These are phyloP conservation scores for Felis catus DNA, from an alignment of 2,113 vertebrate species.

Conservation along the genomic window F.catus_Fca126_mat1.0 CM031411.1:85571001-85571500, in stretches of 20 bases:
- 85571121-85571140: background rate
- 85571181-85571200: background rate
- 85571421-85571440: background rate
- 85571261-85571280: background rate
- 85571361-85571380: background rate
- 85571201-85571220: background rate
- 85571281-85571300: background rate
- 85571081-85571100: background rate
- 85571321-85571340: background rate
- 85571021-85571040: background rate
- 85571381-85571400: background rate
- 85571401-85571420: background rate
- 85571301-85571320: background rate
- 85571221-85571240: conserved; percentile 18
- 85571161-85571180: background rate
- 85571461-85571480: background rate
- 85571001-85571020: too few relatives aligned
- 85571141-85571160: background rate
- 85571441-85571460: background rate
- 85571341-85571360: background rate
- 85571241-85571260: background rate
- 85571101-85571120: background rate
- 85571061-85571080: conserved; percentile 34
- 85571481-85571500: background rate
- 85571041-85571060: background rate